Percentiles rank a stretch among this genome's conserved stretches.
Evolutionary conservation across 2,113 vertebrate genomes (phyloP).

Genomic region (Sturnus vulgaris): DNA sequence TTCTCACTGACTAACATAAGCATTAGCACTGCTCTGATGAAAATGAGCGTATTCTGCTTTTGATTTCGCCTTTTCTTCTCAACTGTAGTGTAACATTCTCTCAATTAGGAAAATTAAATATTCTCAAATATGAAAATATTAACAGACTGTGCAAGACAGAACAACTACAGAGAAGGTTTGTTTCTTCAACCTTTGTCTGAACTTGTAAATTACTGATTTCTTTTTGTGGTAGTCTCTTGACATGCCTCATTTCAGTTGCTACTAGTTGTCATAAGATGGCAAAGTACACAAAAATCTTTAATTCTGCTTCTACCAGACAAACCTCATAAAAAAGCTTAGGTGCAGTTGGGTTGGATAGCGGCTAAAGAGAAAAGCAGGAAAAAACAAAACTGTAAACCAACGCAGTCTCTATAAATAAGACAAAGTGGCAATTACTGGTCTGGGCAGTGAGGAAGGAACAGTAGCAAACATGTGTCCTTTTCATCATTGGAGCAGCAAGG

Average conservation of each 20-base stretch:
- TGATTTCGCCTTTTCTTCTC: not conserved
- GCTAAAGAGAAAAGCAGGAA: not conserved
- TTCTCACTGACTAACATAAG: not conserved
- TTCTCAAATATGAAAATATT: not conserved
- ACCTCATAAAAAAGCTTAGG: not conserved
- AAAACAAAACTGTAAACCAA: not conserved
- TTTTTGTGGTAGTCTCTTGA: constrained; percentile 25
- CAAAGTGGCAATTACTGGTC: not conserved
- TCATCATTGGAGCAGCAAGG: not conserved
- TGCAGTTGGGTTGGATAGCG: not conserved
- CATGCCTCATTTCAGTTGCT: constrained; percentile 19
- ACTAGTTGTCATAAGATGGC: not conserved
- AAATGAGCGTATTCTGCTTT: not conserved
- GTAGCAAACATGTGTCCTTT: not conserved
- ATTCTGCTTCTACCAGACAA: constrained; percentile 25
- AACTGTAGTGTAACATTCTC: not conserved
- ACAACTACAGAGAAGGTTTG: not conserved
- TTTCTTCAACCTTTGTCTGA: constrained; percentile 32
- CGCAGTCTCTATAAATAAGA: constrained; percentile 15
- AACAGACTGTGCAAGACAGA: not conserved
- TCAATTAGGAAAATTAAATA: constrained; percentile 17
- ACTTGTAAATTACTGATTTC: constrained; percentile 39
- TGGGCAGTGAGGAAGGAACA: not conserved
- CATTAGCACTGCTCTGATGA: not conserved
- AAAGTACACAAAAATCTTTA: not conserved